A percentile compares a stretch with the other conserved stretches of the same genome.
phyloP scores from a whole-genome alignment of 2,888 invertebrate species.

The Mantis religiosa region DNA sequence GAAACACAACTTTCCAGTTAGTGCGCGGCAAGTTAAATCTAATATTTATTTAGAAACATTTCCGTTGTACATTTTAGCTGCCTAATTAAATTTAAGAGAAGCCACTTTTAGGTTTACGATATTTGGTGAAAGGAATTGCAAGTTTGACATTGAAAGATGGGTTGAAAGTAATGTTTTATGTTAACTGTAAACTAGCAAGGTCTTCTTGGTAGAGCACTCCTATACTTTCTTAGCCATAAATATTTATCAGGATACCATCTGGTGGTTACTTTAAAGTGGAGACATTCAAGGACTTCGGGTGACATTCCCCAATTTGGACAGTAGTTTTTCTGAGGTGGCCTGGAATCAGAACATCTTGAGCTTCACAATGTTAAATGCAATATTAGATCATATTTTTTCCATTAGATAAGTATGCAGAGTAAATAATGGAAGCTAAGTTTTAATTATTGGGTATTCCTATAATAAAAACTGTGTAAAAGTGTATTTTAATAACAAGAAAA shows the following conservation, averaged over 20 bases:
- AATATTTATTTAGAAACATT: too few relatives aligned
- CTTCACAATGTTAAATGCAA: too few relatives aligned
- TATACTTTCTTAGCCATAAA: background rate
- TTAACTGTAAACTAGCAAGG: background rate
- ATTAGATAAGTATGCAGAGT: too few relatives aligned
- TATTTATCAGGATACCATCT: background rate
- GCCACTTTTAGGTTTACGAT: background rate
- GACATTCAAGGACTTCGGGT: background rate
- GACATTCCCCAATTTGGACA: background rate
- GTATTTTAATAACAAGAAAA: too few relatives aligned
- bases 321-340: background rate
- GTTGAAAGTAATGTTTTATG: background rate
- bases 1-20: too few relatives aligned
- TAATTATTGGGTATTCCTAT: too few relatives aligned
- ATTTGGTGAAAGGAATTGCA: background rate
- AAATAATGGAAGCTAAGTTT: too few relatives aligned
- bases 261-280: background rate
- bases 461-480: too few relatives aligned
- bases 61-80: too few relatives aligned
- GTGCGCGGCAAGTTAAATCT: too few relatives aligned
- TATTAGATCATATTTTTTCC: too few relatives aligned
- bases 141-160: background rate
- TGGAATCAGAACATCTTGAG: background rate
- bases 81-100: background rate
- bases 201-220: background rate